A percentile compares a stretch with the other conserved stretches of the same genome.
These are phyloP conservation scores for Bradysia coprophila DNA, from an alignment of 1,140 invertebrate species.

Conservation along the genomic window DNA sequence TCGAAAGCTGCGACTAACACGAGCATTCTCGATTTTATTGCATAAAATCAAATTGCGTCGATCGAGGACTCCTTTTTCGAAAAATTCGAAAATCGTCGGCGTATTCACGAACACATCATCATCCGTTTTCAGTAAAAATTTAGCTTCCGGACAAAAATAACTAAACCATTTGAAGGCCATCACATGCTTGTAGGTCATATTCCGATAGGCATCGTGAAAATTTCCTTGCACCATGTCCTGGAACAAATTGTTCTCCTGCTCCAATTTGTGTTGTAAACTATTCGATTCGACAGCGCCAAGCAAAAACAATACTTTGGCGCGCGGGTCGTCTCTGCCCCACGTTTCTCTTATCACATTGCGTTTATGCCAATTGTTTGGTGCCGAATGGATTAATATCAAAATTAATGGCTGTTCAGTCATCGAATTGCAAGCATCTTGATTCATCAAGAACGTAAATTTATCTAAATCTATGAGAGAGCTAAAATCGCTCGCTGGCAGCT, in stretches of 20 bases:
- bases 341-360: constrained; percentile 42
- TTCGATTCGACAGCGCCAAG: constrained; percentile 32
- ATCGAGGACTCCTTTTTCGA: constrained; percentile 18
- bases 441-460: constrained; percentile 34
- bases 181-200: constrained; percentile 75
- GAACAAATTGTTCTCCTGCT: constrained; percentile 36
- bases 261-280: constrained; percentile 26
- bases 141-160: constrained; percentile 44
- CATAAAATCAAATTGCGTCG: constrained; percentile 35
- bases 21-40: constrained; percentile 23
- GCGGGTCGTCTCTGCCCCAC: constrained; percentile 33
- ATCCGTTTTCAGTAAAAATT: constrained; percentile 58
- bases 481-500: constrained; percentile 20
- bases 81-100: constrained; percentile 37
- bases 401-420: constrained; percentile 19
- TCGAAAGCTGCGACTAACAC: constrained; percentile 37
- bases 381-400: constrained; percentile 46
- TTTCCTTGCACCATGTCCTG: constrained; percentile 61
- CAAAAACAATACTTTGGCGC: constrained; percentile 41
- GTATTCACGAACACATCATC: constrained; percentile 65
- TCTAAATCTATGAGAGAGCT: constrained; percentile 32
- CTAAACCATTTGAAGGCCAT: constrained; percentile 67
- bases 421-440: constrained; percentile 29
- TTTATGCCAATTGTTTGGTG: constrained; percentile 38
- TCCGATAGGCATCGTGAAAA: constrained; percentile 61